A percentile compares a stretch with the other conserved stretches of the same genome.
Evolutionary conservation across 2,888 invertebrate genomes (phyloP).

Genomic region (Pelosia muscerda): DNA sequence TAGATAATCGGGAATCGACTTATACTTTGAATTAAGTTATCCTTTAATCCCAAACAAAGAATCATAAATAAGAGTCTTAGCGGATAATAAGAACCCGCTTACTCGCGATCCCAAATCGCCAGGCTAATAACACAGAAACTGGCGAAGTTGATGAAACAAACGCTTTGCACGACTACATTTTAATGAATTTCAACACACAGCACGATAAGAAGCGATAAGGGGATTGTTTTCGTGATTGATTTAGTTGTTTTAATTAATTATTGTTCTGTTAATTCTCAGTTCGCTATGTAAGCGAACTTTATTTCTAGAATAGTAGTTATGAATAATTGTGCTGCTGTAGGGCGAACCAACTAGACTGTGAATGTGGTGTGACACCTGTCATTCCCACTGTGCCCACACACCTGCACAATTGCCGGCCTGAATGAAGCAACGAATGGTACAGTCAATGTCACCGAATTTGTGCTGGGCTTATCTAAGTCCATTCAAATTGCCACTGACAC

Average conservation of each 20-base stretch:
- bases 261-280: slow-evolving; percentile 15
- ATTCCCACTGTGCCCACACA: too few relatives aligned
- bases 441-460: too few relatives aligned
- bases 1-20: too few relatives aligned
- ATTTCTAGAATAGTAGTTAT: background rate
- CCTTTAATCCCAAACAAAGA: background rate
- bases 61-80: background rate
- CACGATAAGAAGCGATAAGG: slow-evolving; percentile 42
- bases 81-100: background rate
- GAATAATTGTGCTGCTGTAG: too few relatives aligned
- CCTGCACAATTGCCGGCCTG: too few relatives aligned
- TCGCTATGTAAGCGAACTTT: background rate
- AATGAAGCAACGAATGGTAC: too few relatives aligned
- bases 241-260: slow-evolving; percentile 31
- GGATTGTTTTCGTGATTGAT: slow-evolving; percentile 40
- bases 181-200: slow-evolving; percentile 57
- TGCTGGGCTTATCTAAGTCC: too few relatives aligned
- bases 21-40: background rate
- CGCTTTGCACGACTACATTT: slow-evolving; percentile 45
- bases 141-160: slow-evolving; percentile 56
- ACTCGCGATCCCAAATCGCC: background rate
- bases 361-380: too few relatives aligned
- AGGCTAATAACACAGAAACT: slow-evolving; percentile 43
- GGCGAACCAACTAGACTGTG: too few relatives aligned
- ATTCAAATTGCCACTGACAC: too few relatives aligned